Evolutionary conservation across 1,140 invertebrate genomes (phyloP), one percentile per base, ranked within the genome.

Genomic region (Acyrthosiphon pisum): DNA sequence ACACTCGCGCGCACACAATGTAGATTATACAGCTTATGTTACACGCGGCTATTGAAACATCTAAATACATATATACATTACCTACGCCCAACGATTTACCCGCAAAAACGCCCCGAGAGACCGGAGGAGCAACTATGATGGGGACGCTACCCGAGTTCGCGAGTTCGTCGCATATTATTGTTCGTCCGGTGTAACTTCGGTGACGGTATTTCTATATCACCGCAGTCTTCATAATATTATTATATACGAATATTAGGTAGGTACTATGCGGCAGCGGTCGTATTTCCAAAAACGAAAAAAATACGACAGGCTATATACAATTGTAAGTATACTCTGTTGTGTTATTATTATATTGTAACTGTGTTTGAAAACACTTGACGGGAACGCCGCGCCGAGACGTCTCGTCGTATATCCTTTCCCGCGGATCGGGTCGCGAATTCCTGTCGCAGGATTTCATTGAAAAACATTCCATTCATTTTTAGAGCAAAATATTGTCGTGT

Each of bases 1-100:
- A 84, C 37, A 84, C 60, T 76, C 86, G 44, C 56, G 53, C 89
- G 41, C 26, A 6, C 91, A 84, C 76, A 91, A 91, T 91, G 68
- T 35, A 93, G 91, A 93, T 93, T 93, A 93, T 93, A 93, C 91
- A 50, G 91, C 91, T 93, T 93, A 93, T 93, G 50, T 93, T 93
- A 93, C 91, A 91, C 76, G 26, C 41, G 8, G 90, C 91, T 84
- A 93, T 93, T 93, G 91, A 93, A 89, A 89, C 88, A 53, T 89
- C 35, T 26, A 56, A 76, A 76, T n/a, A n/a, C n/a, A 35, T 76
- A 76, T n/a, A 68, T 68, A 76, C n/a, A 76, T n/a, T 76, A 76
- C 60, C 60, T 14, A 53, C 68, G 56, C 60, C 60, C 60, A 76
- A 44, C 90, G 90, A 50, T 84, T 92, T 83, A 84, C 35, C 91